Base-by-base conservation (phyloP, 2,888 invertebrate species). In the Heteromyza rotundicornis region DNA sequence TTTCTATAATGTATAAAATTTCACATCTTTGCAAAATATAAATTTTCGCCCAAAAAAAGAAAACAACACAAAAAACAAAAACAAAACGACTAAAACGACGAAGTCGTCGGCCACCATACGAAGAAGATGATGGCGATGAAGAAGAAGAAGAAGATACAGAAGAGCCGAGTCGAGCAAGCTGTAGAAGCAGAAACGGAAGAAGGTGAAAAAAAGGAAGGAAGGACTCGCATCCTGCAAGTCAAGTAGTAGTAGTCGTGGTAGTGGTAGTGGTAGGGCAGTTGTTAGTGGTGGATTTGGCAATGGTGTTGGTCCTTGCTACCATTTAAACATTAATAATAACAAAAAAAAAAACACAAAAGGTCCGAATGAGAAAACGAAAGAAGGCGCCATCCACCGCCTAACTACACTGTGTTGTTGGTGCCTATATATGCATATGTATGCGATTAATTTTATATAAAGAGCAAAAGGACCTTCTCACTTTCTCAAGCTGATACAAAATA, bases 1-100 rank as follows among this genome's bases (percentile, higher is more conserved):
- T 63, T 66, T 62, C 62, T 63, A 64, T 64, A 63, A 64, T 64
- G 62, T 63, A 62, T 52, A 66, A 22, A 57, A 62, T 61, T 61
- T 64, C 52, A 55, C 23, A 50, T 50, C 50, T 20, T 50, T 14
- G 47, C 7, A n/a, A 40, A 40, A 40, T 40, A 10, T 40, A n/a
- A 23, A 17, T 50, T 8, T 50, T n/a, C 8, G 40, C 40, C n/a
- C n/a, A n/a, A n/a, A n/a, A n/a, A n/a, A n/a, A n/a, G n/a, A n/a
- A n/a, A n/a, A n/a, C n/a, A n/a, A n/a, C n/a, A n/a, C n/a, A n/a
- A n/a, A n/a, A n/a, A n/a, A n/a, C n/a, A n/a, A n/a, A n/a, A n/a
- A n/a, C n/a, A n/a, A n/a, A n/a, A n/a, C n/a, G n/a, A n/a, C n/a
- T n/a, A n/a, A n/a, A n/a, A n/a, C n/a, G n/a, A n/a, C n/a, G n/a